phyloP scores from a whole-genome alignment of 2,888 invertebrate species.

The Cantharis flavilabris region DNA sequence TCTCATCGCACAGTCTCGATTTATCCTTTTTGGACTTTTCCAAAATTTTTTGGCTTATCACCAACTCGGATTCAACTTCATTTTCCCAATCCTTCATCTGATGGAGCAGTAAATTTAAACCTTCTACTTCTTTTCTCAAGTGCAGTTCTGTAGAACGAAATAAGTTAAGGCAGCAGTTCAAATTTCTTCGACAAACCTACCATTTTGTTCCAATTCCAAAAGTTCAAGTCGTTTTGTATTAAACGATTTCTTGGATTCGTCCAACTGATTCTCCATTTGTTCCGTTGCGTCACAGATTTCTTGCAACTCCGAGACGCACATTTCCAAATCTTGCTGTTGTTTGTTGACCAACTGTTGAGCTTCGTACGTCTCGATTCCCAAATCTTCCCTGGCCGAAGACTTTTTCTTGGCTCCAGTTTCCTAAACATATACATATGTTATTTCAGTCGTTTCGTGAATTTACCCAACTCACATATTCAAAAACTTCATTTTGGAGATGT shows the following conservation, averaged over 20 bases:
- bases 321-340: conserved; percentile 61
- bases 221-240: conserved; percentile 58
- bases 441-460: conserved; percentile 26
- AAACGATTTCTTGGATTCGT: conserved; percentile 56
- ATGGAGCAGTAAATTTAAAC: conserved; percentile 59
- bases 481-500: conserved; percentile 68
- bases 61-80: conserved; percentile 66
- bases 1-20: conserved; percentile 60
- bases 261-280: conserved; percentile 59
- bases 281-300: conserved; percentile 59
- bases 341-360: conserved; percentile 64
- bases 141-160: conserved; percentile 57
- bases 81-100: conserved; percentile 67
- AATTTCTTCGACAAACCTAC: conserved; percentile 42
- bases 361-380: conserved; percentile 65
- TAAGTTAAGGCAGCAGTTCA: conserved; percentile 14
- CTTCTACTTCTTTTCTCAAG: conserved; percentile 63
- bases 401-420: conserved; percentile 57
- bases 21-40: conserved; percentile 67
- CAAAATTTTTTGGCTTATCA: conserved; percentile 66
- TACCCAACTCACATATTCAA: conserved; percentile 62
- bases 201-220: conserved; percentile 55
- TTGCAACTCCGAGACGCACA: conserved; percentile 60
- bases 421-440: conserved; percentile 41
- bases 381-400: conserved; percentile 60